phyloP scores from a whole-genome alignment of 92 coral and sea anemone species.

The Diadumene lineata region DNA sequence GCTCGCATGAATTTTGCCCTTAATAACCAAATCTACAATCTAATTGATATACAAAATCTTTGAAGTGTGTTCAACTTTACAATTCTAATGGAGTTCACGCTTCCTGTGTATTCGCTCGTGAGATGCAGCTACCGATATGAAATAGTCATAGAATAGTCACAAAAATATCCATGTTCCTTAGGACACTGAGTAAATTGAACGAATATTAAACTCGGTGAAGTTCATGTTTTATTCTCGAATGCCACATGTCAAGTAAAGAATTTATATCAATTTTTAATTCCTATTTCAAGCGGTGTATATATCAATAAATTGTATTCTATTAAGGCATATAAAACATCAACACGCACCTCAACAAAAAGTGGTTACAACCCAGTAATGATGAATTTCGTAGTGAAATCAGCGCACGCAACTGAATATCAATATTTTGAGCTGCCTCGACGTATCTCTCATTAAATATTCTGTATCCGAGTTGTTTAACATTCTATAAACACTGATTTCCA shows the following conservation, averaged over 20 bases:
- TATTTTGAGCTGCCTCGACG: constrained; percentile 7
- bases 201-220: constrained; percentile 14
- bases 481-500: constrained; percentile 29
- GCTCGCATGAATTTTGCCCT: not conserved
- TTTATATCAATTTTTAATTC: constrained; percentile 90
- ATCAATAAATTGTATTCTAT: constrained; percentile 42
- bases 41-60: constrained; percentile 70
- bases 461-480: constrained; percentile 27
- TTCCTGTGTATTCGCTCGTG: constrained; percentile 16
- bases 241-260: constrained; percentile 92
- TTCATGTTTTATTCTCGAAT: constrained; percentile 87
- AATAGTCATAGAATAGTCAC: not conserved
- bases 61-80: constrained; percentile 26
- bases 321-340: constrained; percentile 1
- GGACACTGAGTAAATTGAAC: not conserved
- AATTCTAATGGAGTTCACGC: constrained; percentile 26
- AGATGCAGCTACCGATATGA: not conserved
- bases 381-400: not conserved
- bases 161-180: not conserved
- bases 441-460: constrained; percentile 25
- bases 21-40: constrained; percentile 26
- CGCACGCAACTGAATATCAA: not conserved
- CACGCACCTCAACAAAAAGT: not conserved
- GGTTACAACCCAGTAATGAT: not conserved
- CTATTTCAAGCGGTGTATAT: constrained; percentile 56